Percentiles rank a stretch among this genome's conserved stretches.
phyloP scores from a whole-genome alignment of 2,113 vertebrate species.

The Microtus montanus region DNA sequence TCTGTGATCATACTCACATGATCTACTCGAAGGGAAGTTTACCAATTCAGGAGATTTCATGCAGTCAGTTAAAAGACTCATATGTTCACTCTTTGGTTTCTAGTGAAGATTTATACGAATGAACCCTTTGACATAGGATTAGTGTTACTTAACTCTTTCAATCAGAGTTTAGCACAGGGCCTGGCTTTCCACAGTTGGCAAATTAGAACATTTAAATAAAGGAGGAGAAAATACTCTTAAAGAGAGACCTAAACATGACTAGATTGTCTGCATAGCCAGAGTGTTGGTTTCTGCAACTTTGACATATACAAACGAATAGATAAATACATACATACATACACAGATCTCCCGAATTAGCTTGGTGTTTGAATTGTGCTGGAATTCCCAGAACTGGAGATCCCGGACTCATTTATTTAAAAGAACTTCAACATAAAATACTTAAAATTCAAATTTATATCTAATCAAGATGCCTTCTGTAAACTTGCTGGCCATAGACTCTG shows the following conservation, averaged over 20 bases:
- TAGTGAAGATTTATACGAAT: not conserved
- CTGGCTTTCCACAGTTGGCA: not conserved
- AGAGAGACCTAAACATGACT: not conserved
- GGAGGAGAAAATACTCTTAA: not conserved
- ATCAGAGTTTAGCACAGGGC: too few species aligned
- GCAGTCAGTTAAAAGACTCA: not conserved
- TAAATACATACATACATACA: too few species aligned
- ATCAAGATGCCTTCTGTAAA: conserved; percentile 29
- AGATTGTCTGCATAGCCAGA: not conserved
- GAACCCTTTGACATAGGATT: not conserved
- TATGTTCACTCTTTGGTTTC: not conserved
- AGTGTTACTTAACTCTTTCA: not conserved
- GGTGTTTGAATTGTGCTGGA: not conserved
- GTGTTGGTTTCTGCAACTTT: not conserved
- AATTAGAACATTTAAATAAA: not conserved
- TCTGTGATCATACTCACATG: not conserved
- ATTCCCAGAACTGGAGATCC: not conserved
- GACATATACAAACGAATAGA: not conserved
- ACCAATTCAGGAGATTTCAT: not conserved
- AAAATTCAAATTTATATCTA: conserved; percentile 37
- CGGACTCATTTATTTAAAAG: not conserved
- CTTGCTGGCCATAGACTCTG: conserved; percentile 49
- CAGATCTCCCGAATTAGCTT: not conserved
- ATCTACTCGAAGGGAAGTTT: not conserved
- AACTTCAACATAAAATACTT: conserved; percentile 24